phyloP scores from a whole-genome alignment of 1,140 invertebrate species.

The Plutomurus gul region DNA sequence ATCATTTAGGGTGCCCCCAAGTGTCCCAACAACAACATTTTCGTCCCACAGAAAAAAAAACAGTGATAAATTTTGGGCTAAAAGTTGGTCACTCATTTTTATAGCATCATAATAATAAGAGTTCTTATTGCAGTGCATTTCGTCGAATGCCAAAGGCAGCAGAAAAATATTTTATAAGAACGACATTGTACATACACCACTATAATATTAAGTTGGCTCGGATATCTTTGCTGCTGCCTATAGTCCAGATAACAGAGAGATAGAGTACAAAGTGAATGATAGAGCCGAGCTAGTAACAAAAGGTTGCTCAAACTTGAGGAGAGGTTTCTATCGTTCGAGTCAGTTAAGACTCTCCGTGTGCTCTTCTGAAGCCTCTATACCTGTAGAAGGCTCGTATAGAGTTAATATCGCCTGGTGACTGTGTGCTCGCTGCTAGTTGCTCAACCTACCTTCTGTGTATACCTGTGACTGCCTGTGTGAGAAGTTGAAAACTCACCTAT shows the following conservation, averaged over 20 bases:
- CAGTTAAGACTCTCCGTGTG: not conserved
- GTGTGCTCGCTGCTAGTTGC: no score
- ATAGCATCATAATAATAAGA: not conserved
- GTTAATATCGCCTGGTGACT: no score
- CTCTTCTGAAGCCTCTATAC: no score
- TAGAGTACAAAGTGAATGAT: no score
- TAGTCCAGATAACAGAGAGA: conserved; percentile 15
- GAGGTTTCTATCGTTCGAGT: conserved; percentile 21
- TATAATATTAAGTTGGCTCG: no score
- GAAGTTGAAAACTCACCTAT: no score
- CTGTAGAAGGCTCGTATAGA: no score
- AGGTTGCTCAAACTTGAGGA: conserved; percentile 23
- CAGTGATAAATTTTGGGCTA: conserved; percentile 2
- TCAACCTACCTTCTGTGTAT: no score
- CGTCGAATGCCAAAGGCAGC: conserved; percentile 2
- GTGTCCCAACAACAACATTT: no score
- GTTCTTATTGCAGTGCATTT: not conserved
- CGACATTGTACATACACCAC: not conserved
- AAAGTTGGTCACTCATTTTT: conserved; percentile 23
- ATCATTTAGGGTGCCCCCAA: not conserved
- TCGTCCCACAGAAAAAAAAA: no score
- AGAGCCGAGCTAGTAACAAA: conserved; percentile 1
- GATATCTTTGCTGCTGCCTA: not conserved
- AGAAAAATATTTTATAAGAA: not conserved
- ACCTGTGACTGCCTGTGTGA: no score